Percentiles rank a stretch among this genome's conserved stretches.
Evolutionary conservation across 2,797 vertebrate genomes (phyloP).

Genomic region (Sparidentex hasta): DNA sequence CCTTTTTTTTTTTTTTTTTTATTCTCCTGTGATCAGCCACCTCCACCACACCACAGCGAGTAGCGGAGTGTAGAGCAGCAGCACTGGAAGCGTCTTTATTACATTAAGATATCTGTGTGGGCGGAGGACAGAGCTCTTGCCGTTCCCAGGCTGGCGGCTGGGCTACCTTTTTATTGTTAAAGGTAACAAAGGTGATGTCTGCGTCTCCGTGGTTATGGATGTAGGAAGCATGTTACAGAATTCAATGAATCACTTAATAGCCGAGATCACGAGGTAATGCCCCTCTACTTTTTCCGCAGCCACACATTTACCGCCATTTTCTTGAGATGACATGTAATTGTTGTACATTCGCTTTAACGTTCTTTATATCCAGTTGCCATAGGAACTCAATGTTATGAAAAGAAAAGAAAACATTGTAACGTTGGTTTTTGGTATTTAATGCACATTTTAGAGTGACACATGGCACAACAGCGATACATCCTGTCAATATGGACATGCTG

Average conservation of each 20-base stretch:
- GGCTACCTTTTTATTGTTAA: conserved; percentile 39
- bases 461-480: conserved; percentile 32
- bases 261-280: conserved; percentile 6
- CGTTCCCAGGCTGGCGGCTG: conserved; percentile 43
- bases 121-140: conserved; percentile 42
- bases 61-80: conserved; percentile 15
- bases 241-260: conserved; percentile 17
- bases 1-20: conserved; percentile 10
- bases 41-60: conserved; percentile 22
- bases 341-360: not conserved
- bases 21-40: conserved; percentile 42
- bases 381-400: conserved; percentile 8
- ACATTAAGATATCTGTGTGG: conserved; percentile 51
- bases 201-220: conserved; percentile 12
- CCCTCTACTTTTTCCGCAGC: conserved; percentile 9
- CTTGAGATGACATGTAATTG: not conserved
- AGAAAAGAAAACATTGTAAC: not conserved
- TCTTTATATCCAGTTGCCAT: conserved; percentile 2
- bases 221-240: not conserved
- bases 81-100: conserved; percentile 60
- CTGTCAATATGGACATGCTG: conserved; percentile 64
- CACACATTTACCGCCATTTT: not conserved
- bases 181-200: conserved; percentile 29
- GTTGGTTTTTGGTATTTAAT: not conserved
- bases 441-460: not conserved